Conservation (phyloP, 2,797 vertebrate genomes). For the Paguma larvata region DNA sequence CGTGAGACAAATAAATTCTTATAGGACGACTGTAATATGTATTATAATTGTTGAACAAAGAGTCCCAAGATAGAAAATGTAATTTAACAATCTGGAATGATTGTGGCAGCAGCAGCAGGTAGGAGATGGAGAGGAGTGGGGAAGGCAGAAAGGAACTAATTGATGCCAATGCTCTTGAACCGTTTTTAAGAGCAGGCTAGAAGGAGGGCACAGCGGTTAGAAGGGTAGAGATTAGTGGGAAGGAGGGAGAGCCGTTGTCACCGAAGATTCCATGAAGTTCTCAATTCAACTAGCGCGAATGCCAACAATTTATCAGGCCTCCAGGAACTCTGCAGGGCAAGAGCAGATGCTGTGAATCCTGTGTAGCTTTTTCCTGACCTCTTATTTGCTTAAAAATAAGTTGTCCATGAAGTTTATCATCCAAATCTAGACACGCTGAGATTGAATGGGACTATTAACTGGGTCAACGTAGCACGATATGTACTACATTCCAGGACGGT, state of each 20-base stretch:
- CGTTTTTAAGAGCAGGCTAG: background rate
- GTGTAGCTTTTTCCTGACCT: background rate
- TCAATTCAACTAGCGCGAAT: background rate
- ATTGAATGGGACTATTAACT: background rate
- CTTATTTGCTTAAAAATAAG: background rate
- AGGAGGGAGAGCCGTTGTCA: background rate
- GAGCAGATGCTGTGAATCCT: background rate
- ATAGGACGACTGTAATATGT: background rate
- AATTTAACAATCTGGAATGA: background rate
- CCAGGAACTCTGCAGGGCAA: background rate
- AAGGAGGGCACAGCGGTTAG: background rate
- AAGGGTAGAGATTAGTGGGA: background rate
- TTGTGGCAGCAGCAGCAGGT: background rate
- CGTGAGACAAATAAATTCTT: background rate
- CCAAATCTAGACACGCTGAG: background rate
- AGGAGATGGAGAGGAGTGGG: background rate
- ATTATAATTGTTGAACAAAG: background rate
- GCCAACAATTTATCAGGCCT: background rate
- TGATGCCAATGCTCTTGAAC: background rate
- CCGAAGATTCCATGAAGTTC: background rate
- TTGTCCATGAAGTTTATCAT: background rate
- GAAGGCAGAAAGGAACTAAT: background rate
- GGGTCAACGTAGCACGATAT: background rate
- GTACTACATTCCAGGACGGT: background rate
- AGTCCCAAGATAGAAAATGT: slow-evolving; percentile 1